A percentile compares a stretch with the other conserved stretches of the same genome.
Conservation (phyloP, 2,797 vertebrate genomes). For the Amblyraja radiata region DNA sequence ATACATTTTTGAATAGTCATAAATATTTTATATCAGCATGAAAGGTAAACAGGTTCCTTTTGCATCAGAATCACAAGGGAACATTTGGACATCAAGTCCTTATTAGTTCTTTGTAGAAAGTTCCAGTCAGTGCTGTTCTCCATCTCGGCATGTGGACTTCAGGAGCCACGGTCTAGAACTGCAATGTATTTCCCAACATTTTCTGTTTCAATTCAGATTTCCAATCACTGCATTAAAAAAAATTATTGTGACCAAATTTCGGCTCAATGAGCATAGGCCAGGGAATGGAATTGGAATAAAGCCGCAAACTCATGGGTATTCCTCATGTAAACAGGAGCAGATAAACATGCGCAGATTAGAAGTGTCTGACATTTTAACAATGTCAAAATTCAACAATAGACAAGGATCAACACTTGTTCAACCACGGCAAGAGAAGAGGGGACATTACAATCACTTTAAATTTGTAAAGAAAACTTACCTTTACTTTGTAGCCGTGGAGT, state of each 20-base stretch:
- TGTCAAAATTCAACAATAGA: neutral
- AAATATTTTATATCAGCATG: neutral
- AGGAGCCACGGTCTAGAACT: too few species aligned
- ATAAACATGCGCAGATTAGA: neutral
- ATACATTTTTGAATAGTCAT: too few species aligned
- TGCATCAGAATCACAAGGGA: too few species aligned
- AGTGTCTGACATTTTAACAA: neutral
- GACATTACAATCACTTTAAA: neutral
- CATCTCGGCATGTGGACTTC: too few species aligned
- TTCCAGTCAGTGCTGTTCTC: too few species aligned
- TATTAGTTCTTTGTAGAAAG: too few species aligned
- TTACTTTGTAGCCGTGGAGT: slow-evolving; percentile 39
- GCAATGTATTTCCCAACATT: too few species aligned
- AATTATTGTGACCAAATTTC: too few species aligned
- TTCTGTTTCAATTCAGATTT: too few species aligned
- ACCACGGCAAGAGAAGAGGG: neutral
- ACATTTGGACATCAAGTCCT: too few species aligned
- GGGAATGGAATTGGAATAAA: neutral
- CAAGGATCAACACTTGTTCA: neutral
- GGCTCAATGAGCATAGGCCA: neutral
- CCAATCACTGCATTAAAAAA: too few species aligned
- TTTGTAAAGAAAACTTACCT: slow-evolving; percentile 48
- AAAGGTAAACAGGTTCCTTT: neutral
- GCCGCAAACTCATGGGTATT: neutral
- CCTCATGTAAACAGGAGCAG: neutral